Percentiles rank a stretch among this genome's conserved stretches.
phyloP scores from a whole-genome alignment of 1,140 invertebrate genomes.

The Drosophila saltans region DNA sequence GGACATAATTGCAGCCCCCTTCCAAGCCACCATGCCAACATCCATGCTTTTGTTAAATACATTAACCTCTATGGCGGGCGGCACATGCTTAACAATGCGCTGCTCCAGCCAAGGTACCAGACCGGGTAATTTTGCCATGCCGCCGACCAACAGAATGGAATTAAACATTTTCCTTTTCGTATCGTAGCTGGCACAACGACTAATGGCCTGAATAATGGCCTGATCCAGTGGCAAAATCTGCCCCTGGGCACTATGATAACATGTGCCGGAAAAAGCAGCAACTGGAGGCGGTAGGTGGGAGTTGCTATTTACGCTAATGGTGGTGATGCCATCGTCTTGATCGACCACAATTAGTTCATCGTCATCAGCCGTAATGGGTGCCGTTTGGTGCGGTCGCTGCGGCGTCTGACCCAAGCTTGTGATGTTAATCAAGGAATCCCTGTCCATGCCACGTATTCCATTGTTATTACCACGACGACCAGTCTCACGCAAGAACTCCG shows the following conservation, averaged over 20 bases:
- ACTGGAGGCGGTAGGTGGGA: not conserved
- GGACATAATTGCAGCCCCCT: constrained; percentile 96
- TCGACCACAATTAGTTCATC: constrained; percentile 93
- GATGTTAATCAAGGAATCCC: not conserved
- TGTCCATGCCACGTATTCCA: constrained; percentile 86
- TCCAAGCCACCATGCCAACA: constrained; percentile 94
- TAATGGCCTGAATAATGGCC: constrained; percentile 95
- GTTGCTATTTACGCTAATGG: constrained; percentile 43
- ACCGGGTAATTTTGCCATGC: constrained; percentile 94
- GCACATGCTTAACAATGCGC: constrained; percentile 86
- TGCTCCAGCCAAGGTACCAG: constrained; percentile 95
- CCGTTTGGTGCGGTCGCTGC: constrained; percentile 51
- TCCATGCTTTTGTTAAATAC: constrained; percentile 92
- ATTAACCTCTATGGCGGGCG: constrained; percentile 65
- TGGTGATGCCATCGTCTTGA: constrained; percentile 85
- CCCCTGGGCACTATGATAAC: constrained; percentile 88
- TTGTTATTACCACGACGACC: constrained; percentile 83
- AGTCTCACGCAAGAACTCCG: constrained; percentile 94
- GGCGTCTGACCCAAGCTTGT: constrained; percentile 80
- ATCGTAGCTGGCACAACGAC: constrained; percentile 93
- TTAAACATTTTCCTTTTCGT: constrained; percentile 97
- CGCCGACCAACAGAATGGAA: constrained; percentile 95
- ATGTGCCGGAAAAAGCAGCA: constrained; percentile 10
- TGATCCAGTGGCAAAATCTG: constrained; percentile 94
- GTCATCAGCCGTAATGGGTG: constrained; percentile 84